Evolutionary conservation across 2,888 invertebrate genomes (phyloP), one percentile per base, ranked within the genome.

Genomic region (Diplazon laetatorius): DNA sequence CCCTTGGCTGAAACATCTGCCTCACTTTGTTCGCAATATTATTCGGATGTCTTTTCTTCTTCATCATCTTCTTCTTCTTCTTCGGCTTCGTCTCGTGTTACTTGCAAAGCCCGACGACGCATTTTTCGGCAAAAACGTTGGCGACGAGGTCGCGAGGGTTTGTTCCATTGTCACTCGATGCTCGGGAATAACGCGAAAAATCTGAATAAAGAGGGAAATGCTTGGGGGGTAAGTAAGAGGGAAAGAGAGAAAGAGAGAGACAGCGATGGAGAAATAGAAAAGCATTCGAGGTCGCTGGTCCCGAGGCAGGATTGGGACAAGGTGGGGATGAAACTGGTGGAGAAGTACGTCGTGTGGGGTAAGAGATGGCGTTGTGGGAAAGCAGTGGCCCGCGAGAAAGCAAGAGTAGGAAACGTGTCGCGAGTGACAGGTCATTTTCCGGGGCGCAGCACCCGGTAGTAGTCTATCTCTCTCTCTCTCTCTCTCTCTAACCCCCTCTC

Each of bases 361-460:
- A 30, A 55, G 25, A 52, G 71, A 69, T 69, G 42, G 55, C 62
- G 42, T 72, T 59, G 69, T 42, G 65, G 16, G 70, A 65, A 66
- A 46, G 70, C 62, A 65, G 35, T 72, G 77, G 78, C 76, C 71
- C 80, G 71, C 48, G 68, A 73, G 74, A 71, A 63, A 22, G 68
- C 79, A 69, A 78, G 80, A 82, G 83, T 84, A 85, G 85, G 84
- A 85, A 83, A 86, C 87, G 87, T 87, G 86, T 86, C 87, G 83
- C 85, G 87, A 87, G 86, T 90, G 90, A 90, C 90, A 90, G 90
- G 89, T 89, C 90, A 90, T 90, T 90, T 90, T 90, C 90, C 89
- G 87, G 87, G 87, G 87, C 85, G 83, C 85, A 87, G 88, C 88
- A 86, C 87, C 79, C 83, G 81, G 82, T 82, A 78, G 81, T n/a